Base-by-base conservation (phyloP, 2,797 vertebrate species). In the Centroberyx gerrardi region DNA sequence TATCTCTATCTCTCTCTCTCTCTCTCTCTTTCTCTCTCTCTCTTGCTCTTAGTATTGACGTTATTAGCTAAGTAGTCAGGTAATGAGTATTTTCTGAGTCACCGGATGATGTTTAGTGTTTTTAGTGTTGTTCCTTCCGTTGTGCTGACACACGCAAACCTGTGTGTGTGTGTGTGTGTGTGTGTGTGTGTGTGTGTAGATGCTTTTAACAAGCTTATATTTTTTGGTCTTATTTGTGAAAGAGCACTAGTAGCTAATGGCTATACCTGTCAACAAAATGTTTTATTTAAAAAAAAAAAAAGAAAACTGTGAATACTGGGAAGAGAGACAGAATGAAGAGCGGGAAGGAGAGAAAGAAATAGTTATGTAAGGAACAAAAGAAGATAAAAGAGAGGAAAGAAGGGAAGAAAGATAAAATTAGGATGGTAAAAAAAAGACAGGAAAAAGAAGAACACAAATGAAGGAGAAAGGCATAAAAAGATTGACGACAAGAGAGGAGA, bases 51-150 rank as follows among this genome's bases (percentile, higher is more conserved):
- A 46, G 15, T 71, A 75, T 80, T 70, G 78, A 69, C 63, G 66
- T 69, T 61, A 72, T 86, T 74, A 70, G 76, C 46, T 31, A 69
- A 77, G 77, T 87, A 84, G 69, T 77, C 72, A 66, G 56, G 66
- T 78, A 78, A 87, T 78, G 64, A 82, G 61, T 51, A 28, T 62
- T 59, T 75, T 80, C 75, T 67, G 38, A 74, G 49, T 79, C 68
- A 62, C 68, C 46, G 44, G 83, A 85, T 73, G 54, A 48, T 67
- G 76, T 76, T 67, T 40, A 22, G 14, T 40, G 33, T 68, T 83
- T 65, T 68, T 53, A 69, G 29, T 80, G 71, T 68, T 70, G 28
- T 65, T 68, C n/a, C 52, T 53, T 71, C 54, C 13, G 18, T 51
- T 66, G 17, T 78, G 81, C 81, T 56, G 61, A 80, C 60, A 72